Evolutionary conservation across 2,113 vertebrate genomes (phyloP), one percentile per base, ranked within the genome.

Genomic region (Podarcis cretensis): DNA sequence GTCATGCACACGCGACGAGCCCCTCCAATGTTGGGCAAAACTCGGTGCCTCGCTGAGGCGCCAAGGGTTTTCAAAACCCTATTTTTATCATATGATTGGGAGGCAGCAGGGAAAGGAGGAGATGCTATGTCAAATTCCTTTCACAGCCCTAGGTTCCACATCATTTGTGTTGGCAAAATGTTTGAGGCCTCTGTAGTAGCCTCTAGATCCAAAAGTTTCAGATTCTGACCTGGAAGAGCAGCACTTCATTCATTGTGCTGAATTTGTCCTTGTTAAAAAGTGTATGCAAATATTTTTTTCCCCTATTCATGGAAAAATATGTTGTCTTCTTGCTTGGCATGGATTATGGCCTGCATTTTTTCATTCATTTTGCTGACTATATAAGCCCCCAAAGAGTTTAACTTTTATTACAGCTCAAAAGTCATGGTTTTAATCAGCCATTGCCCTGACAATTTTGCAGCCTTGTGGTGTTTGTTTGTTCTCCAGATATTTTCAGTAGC

Each of bases 381-480:
- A 6, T 71, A 78, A 87, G 54, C 4, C 32, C n/a, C 66, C 20
- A 80, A 54, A 79, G 48, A 25, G n/a, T 1, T 90, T 65, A 73
- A 23, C 86, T 91, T 8, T 83, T 87, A 80, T 66, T 89, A 89
- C 75, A 82, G 14, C 48, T 14, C 30, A 35, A 59, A 66, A 30
- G 35, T 79, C 84, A 80, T 83, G 12, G 6, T 54, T 94, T 93
- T 89, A 40, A 8, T 85, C 65, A 81, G 37, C 21, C 6, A 71
- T 69, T 92, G 23, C 27, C 79, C 13, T 27, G 37, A 2, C 25
- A 68, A n/a, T 91, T 84, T 90, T 35, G 74, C 48, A 87, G 7
- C 12, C 76, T 18, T 83, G 32, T 20, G 12, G 32, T 14, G 63
- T 85, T 20, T 92, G 65, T 87, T 59, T 73, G 43, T 30, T 20